Evolutionary conservation across 2,797 vertebrate genomes (phyloP).

Genomic region (Parauchenoglanis ngamensis): DNA sequence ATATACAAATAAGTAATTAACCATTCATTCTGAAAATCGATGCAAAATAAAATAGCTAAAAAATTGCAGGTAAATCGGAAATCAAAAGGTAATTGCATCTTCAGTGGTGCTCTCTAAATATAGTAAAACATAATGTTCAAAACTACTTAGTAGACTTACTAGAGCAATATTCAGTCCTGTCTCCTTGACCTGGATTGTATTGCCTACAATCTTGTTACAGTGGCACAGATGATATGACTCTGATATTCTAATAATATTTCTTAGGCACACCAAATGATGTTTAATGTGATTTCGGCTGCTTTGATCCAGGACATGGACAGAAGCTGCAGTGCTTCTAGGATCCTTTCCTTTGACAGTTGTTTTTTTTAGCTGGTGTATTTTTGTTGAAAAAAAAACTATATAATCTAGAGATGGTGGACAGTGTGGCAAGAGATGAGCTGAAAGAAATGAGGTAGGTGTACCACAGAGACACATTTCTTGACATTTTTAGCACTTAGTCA

Average conservation of each 20-base stretch:
- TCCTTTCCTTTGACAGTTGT: not conserved
- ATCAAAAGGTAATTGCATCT: not conserved
- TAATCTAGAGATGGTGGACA: not conserved
- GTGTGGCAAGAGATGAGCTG: not conserved
- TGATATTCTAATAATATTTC: not conserved
- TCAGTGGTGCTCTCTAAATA: not conserved
- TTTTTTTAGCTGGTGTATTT: not conserved
- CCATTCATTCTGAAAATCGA: not conserved
- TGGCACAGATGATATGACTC: not conserved
- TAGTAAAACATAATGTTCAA: not conserved
- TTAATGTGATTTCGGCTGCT: constrained; percentile 18
- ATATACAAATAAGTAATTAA: not conserved
- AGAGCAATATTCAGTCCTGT: not conserved
- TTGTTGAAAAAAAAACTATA: not conserved
- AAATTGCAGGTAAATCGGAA: not conserved
- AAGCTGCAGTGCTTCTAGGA: not conserved
- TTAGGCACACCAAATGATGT: not conserved
- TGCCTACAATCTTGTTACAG: not conserved
- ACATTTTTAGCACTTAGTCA: not conserved
- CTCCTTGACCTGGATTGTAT: not conserved
- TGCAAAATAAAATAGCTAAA: not conserved
- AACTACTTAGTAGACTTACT: not conserved
- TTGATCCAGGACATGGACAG: not conserved
- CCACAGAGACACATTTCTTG: not conserved
- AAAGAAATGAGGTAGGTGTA: not conserved